Conservation (phyloP, 1,140 invertebrate species). For the Cotesia typhae region DNA sequence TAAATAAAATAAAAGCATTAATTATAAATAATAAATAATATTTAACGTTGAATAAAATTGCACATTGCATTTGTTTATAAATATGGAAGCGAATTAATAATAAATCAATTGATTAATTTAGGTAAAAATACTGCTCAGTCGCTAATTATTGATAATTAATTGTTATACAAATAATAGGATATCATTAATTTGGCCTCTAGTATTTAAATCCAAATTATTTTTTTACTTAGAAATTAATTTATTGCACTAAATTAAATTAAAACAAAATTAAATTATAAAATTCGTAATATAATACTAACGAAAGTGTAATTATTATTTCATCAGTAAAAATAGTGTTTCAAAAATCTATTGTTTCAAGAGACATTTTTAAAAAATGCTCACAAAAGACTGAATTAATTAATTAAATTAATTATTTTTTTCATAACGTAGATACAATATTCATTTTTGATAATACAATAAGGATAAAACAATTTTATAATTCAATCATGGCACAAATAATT, state of each 20-base stretch:
- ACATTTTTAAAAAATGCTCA: too few species aligned
- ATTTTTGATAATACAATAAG: too few species aligned
- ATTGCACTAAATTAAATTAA: conserved; percentile 30
- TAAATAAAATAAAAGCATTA: neutral
- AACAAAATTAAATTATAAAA: conserved; percentile 20
- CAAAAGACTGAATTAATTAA: too few species aligned
- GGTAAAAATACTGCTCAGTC: conserved; percentile 52
- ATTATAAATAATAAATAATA: conserved; percentile 4
- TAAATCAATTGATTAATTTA: conserved; percentile 26
- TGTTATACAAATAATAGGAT: conserved; percentile 46
- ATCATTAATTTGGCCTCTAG: conserved; percentile 55
- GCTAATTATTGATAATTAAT: conserved; percentile 50
- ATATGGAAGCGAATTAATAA: conserved; percentile 39
- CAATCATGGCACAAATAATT: neutral
- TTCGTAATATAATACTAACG: conserved; percentile 10
- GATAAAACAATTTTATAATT: neutral
- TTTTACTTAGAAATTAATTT: conserved; percentile 18
- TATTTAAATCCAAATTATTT: conserved; percentile 32
- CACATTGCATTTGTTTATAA: conserved; percentile 20
- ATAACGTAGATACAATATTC: too few species aligned
- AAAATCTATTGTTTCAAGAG: too few species aligned
- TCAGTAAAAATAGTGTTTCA: neutral
- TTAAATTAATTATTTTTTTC: too few species aligned
- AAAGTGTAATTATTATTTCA: neutral
- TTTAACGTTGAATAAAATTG: conserved; percentile 5